phyloP scores from a whole-genome alignment of 2,888 invertebrate genomes.

The Nemotelus pantherinus region DNA sequence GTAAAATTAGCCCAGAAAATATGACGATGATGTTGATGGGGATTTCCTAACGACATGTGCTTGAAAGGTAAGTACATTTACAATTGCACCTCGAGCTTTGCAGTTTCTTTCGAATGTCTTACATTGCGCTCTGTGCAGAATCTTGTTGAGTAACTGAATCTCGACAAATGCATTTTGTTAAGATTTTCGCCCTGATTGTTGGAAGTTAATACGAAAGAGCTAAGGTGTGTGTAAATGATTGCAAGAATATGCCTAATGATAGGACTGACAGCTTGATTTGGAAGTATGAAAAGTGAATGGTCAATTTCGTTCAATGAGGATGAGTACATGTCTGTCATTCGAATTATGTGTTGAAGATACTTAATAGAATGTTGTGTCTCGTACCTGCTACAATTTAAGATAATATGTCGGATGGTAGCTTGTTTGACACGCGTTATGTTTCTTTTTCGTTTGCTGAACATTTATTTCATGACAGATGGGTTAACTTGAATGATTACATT shows the following conservation, averaged over 20 bases:
- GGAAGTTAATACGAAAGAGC: background rate
- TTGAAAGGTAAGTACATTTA: constrained; percentile 30
- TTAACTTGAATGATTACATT: too few relatives aligned
- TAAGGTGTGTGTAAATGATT: background rate
- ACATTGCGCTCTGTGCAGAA: background rate
- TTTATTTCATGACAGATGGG: too few relatives aligned
- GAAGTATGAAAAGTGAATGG: constrained; percentile 13
- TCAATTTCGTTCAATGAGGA: background rate
- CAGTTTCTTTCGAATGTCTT: background rate
- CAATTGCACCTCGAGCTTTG: constrained; percentile 18
- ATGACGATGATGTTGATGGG: constrained; percentile 25
- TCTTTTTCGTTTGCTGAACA: too few relatives aligned
- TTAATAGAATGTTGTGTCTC: background rate
- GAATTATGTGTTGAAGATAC: background rate
- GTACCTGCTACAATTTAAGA: background rate
- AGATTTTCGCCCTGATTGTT: background rate
- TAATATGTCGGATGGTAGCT: background rate
- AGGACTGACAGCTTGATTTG: background rate
- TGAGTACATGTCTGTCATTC: background rate
- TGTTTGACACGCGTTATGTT: background rate
- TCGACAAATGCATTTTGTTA: background rate
- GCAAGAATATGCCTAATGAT: background rate
- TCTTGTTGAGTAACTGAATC: background rate
- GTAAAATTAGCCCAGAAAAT: constrained; percentile 44
- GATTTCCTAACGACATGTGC: constrained; percentile 44